A percentile compares a stretch with the other conserved stretches of the same genome.
Evolutionary conservation across 30 jellyfish, hydroid and myxozoan species (phyloP).

Genomic region (Aurelia aurita): DNA sequence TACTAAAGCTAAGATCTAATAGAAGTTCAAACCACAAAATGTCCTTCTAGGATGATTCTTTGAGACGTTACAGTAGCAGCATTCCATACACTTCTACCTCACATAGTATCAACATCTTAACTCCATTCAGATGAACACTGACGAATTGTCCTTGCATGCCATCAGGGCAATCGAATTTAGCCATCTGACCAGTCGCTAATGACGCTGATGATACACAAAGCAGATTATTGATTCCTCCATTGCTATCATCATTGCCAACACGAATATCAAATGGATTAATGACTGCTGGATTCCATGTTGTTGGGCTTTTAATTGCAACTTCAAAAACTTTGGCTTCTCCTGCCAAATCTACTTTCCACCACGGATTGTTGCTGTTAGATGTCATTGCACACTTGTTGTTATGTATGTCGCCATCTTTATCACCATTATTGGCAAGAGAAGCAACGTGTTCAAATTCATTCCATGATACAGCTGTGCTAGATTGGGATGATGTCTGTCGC

Average conservation of each 20-base stretch:
- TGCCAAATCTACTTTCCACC: neutral
- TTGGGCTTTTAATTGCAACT: neutral
- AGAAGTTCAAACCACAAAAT: too few species aligned
- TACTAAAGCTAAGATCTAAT: too few species aligned
- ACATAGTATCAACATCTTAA: neutral
- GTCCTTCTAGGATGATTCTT: too few species aligned
- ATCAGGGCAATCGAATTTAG: neutral
- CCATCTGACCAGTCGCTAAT: neutral
- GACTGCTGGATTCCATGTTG: too few species aligned
- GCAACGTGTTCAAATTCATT: too few species aligned
- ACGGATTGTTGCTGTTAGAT: neutral
- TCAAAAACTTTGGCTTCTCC: neutral
- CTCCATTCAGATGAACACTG: neutral
- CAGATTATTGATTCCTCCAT: neutral
- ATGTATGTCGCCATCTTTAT: too few species aligned
- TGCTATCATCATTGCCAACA: neutral
- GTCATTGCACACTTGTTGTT: too few species aligned
- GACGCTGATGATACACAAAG: neutral
- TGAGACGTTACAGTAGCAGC: too few species aligned
- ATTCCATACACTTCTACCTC: slow-evolving; percentile 2
- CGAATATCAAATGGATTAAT: neutral
- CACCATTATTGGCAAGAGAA: too few species aligned
- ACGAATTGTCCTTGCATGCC: neutral
- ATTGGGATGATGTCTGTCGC: too few species aligned
- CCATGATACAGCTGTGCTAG: too few species aligned